A percentile compares a stretch with the other conserved stretches of the same genome.
Evolutionary conservation across 2,113 vertebrate species (phyloP).

Genomic region (Atractosteus spatula): DNA sequence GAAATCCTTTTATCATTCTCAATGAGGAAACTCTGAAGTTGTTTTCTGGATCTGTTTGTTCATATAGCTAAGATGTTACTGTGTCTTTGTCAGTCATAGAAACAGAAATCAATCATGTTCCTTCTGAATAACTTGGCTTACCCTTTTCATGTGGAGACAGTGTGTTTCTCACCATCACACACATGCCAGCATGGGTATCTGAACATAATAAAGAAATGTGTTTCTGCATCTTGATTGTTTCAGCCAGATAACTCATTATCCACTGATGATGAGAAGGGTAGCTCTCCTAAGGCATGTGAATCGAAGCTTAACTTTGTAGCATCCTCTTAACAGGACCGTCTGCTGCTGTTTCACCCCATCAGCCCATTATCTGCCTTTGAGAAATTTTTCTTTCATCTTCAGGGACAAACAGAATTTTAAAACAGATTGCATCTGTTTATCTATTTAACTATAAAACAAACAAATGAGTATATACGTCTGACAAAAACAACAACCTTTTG

Average conservation of each 20-base stretch:
- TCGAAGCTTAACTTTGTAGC: constrained; percentile 47
- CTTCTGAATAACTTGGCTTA: constrained; percentile 43
- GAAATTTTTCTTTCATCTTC: not conserved
- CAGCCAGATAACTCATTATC: constrained; percentile 28
- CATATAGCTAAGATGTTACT: too few relatives aligned
- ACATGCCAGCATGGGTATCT: not conserved
- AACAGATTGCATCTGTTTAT: too few relatives aligned
- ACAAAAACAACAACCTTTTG: too few relatives aligned
- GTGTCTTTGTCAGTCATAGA: not conserved
- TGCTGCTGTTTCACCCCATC: constrained; percentile 26
- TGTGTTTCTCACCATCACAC: constrained; percentile 2
- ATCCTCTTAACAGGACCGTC: constrained; percentile 44
- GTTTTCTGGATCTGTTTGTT: too few relatives aligned
- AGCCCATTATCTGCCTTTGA: constrained; percentile 17
- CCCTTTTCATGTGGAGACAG: constrained; percentile 34
- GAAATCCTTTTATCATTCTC: too few relatives aligned
- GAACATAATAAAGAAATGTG: not conserved
- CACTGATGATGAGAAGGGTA: constrained; percentile 39
- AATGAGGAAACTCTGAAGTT: too few relatives aligned
- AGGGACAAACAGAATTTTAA: not conserved
- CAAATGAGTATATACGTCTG: too few relatives aligned
- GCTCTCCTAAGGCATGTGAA: constrained; percentile 46
- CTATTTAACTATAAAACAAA: too few relatives aligned
- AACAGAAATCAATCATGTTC: not conserved
- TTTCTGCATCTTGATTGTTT: not conserved